phyloP scores from a whole-genome alignment of 2,113 vertebrate species.

The Zosterops japonicus region DNA sequence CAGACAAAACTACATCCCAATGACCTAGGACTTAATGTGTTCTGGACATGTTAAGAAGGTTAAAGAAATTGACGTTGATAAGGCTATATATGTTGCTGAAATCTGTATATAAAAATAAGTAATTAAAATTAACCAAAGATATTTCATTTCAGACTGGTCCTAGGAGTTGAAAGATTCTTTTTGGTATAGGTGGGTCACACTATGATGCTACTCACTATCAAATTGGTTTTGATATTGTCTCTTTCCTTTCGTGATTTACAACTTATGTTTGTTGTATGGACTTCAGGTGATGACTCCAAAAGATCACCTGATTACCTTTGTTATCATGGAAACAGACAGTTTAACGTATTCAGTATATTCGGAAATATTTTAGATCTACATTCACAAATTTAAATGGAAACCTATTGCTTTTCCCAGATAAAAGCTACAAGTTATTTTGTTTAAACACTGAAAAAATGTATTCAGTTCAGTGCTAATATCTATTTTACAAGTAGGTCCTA shows the following conservation, averaged over 20 bases:
- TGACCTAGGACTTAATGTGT: background rate
- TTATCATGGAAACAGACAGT: background rate
- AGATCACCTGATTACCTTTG: constrained; percentile 30
- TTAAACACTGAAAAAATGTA: background rate
- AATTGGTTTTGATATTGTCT: background rate
- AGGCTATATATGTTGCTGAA: background rate
- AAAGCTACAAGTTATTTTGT: background rate
- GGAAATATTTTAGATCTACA: constrained; percentile 1
- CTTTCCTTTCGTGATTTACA: background rate
- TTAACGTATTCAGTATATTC: background rate
- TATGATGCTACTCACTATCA: background rate
- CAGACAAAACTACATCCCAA: background rate
- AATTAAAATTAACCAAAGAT: background rate
- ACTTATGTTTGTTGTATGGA: background rate
- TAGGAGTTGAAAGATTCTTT: background rate
- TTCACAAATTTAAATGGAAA: background rate
- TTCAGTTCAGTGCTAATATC: background rate
- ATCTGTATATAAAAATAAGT: background rate
- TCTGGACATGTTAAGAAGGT: background rate
- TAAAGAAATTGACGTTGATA: background rate
- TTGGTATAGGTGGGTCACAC: background rate
- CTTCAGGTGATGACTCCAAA: background rate
- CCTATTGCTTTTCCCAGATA: background rate
- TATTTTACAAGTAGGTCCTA: background rate
- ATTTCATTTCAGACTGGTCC: background rate